Evolutionary conservation across 2,113 vertebrate species (phyloP), one percentile per base, ranked within the genome.

Genomic region (Pongo abelii): DNA sequence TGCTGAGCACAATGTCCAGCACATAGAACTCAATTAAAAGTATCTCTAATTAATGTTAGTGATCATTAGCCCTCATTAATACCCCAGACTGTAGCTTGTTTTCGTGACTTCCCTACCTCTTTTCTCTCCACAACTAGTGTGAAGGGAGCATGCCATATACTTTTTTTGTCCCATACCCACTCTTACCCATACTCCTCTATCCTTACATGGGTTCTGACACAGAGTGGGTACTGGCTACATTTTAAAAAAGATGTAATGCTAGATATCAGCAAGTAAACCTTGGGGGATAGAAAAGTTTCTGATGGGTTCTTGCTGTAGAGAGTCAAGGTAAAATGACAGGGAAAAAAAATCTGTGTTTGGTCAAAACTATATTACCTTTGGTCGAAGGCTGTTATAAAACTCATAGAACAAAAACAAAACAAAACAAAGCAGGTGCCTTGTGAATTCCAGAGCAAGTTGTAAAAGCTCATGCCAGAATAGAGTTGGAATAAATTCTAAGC

Each of bases 361-460:
- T 93, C n/a, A 74, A 88, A 88, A 79, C 38, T 48, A 40, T 11
- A 77, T 64, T 74, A 88, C 61, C 25, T 94, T 88, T 89, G 80
- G 46, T 48, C 48, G 94, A 52, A 84, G 64, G 22, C 64, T 89
- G 0, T 67, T 46, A 35, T 17, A 77, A 95, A 81, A 77, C 32
- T 89, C 74, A 70, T 50, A 91, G 69, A 95, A 72, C 57, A 61
- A 64, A 91, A 94, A 18, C 43, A 93, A 83, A 72, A 18, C 43
- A 93, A 83, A 72, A 57, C 20, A 59, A 70, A 72, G 32, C 12
- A 61, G 81, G 52, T 79, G 13, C 35, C 23, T 22, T 84, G 23
- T 93, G 86, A 72, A 43, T 90, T 67, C 74, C 70, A 38, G n/a
- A 86, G 14, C 77, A 59, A 92, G 72, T 30, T 40, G 61, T 79